Evolutionary conservation across 1,140 invertebrate species (phyloP), one percentile per base, ranked within the genome.

Genomic region (Drosophila ambigua): DNA sequence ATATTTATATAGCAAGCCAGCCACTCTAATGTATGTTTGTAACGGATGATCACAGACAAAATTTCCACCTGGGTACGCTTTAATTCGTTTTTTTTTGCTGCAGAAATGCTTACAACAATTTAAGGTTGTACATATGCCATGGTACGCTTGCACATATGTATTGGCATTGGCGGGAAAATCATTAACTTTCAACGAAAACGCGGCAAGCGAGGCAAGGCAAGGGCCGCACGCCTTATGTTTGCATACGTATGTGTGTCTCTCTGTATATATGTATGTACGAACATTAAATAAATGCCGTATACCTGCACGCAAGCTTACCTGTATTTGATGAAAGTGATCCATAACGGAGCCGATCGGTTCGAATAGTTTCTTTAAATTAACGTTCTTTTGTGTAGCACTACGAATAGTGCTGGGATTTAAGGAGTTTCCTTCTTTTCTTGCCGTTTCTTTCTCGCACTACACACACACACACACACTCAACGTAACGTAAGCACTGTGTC

Each of bases 291-390:
- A 58, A 48, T 43, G 57, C 60, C 44, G 49, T 73, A 74, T 74
- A 74, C 59, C 53, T 74, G 66, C 71, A 69, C 54, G 62, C 50
- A 66, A 88, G 81, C 90, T 91, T 87, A 91, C 90, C 90, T 91
- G 90, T 78, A 91, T 91, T 79, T 91, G 90, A 90, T 91, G 90
- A 89, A 91, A 91, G 73, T 91, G 90, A 73, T 91, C 90, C 90
- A 91, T 91, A 72, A 43, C 77, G 69, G 62, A 74, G 54, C 52
- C 54, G 50, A 26, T 48, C 57, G 46, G 50, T 59, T 62, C 52
- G 41, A 35, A 53, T 44, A 28, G 46, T 71, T 69, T 39, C 11
- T 39, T 13, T 2, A 39, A 39, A 11, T 39, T 39, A 39, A 39
- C 11, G 35, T 39, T 39, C 35, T 39, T 39, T 39, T 39, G 4